phyloP scores from a whole-genome alignment of 2,113 vertebrate genomes.

The Rhabdornis inornatus region DNA sequence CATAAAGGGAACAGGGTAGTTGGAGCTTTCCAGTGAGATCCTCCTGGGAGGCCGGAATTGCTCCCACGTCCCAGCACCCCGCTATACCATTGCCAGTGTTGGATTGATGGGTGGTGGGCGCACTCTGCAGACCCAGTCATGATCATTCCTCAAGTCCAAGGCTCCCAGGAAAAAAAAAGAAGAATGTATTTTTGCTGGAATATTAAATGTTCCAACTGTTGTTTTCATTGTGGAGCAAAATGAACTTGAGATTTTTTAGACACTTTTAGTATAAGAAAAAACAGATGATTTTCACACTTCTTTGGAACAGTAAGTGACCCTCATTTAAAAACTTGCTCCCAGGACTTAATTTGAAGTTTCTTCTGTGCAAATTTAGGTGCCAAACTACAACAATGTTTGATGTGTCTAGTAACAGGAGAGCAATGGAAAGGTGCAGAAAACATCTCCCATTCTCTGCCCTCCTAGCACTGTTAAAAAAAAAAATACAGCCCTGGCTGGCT shows the following conservation, averaged over 20 bases:
- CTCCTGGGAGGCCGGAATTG: background rate
- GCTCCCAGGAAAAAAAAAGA: background rate
- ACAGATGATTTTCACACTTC: background rate
- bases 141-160: background rate
- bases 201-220: background rate
- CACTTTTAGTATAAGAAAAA: background rate
- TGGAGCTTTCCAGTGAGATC: background rate
- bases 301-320: background rate
- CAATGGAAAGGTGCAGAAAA: background rate
- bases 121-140: background rate
- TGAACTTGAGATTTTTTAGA: background rate
- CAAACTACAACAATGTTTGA: background rate
- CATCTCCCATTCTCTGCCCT: background rate
- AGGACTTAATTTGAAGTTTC: background rate
- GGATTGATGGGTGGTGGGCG: background rate
- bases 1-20: background rate
- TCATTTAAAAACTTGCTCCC: background rate
- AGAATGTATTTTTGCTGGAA: background rate
- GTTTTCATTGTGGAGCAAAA: background rate
- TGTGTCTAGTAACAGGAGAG: background rate
- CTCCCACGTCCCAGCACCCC: background rate
- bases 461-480: background rate
- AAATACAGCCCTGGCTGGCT: background rate
- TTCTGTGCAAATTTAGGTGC: background rate
- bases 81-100: rapidly evolving